Evolutionary conservation across 1,140 invertebrate species (phyloP), one percentile per base, ranked within the genome.

Genomic region (Leptoteleia sp.): DNA sequence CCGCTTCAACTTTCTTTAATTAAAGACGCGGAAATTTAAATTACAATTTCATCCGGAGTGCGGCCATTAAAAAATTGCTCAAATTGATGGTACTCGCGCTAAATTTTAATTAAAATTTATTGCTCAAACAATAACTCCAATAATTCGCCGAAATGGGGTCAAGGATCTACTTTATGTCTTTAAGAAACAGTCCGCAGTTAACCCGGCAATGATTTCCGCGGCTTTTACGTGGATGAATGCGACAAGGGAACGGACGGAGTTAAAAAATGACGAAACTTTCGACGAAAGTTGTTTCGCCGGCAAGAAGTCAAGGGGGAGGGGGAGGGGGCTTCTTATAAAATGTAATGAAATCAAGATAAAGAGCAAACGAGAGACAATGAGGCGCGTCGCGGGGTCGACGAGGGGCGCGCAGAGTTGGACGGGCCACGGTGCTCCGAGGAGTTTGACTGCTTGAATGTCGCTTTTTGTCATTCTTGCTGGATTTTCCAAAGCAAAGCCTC

Each of bases 291-390:
- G 47, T 57, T 70, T 65, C 67, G 43, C 29, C 22, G 45, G 38
- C 19, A 37, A 45, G n/a, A 61, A 68, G 47, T 35, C 12, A n/a
- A n/a, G n/a, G n/a, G n/a, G n/a, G n/a, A n/a, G n/a, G n/a, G n/a
- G n/a, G n/a, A n/a, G n/a, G 12, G 7, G 35, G 16, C 42, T 33
- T 52, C 59, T 71, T 67, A 65, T 72, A 76, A 76, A 80, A 76
- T 45, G 48, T 80, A 80, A 80, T 80, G 68, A 76, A 80, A 80
- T 76, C 68, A 48, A 65, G 78, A 72, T 80, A 73, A 76, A 76
- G 71, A 65, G 52, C 50, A 29, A 59, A 42, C 52, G 65, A 31
- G 35, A 71, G 65, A 79, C 77, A 76, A 79, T 79, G 72, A 79
- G 57, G 37, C 50, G 68, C 62, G 25, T 64, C 64, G 27, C 43